These are phyloP conservation scores for Ascidia mentula DNA, from an alignment of 23 tunicate genomes.

Conservation along the genomic window DNA sequence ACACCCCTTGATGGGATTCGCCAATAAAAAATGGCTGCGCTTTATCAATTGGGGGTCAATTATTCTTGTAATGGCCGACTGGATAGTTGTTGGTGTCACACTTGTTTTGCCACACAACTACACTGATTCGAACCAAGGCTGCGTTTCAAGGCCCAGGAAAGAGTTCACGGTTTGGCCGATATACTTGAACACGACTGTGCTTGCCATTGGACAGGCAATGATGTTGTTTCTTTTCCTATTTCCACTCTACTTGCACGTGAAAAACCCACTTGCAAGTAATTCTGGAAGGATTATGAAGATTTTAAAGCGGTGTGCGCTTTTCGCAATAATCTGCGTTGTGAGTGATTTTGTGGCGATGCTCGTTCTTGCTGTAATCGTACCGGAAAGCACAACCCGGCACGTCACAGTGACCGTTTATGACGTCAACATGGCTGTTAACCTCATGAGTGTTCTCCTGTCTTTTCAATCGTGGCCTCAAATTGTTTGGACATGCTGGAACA, in stretches of 20 bases:
- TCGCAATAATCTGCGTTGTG: neutral
- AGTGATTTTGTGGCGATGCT: neutral
- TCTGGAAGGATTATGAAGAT: neutral
- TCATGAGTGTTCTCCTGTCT: neutral
- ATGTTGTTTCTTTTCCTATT: conserved; percentile 10
- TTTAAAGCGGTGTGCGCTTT: neutral
- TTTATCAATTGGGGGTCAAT: neutral
- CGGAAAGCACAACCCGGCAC: neutral
- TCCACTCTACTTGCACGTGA: neutral
- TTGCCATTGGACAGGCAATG: neutral
- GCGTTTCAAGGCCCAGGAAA: neutral
- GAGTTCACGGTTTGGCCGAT: conserved; percentile 5
- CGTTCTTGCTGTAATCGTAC: neutral
- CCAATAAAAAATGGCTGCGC: neutral
- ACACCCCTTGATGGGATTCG: neutral
- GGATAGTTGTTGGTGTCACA: neutral
- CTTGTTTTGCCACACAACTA: neutral
- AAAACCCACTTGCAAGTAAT: too few relatives aligned
- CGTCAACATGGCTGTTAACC: neutral
- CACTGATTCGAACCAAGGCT: neutral
- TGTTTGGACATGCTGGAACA: neutral
- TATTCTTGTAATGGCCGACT: neutral
- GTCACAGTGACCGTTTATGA: conserved; percentile 9
- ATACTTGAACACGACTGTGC: neutral
- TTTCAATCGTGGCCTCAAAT: neutral